Base-by-base conservation (phyloP, 2,888 invertebrate species). In the Gnatocerus cornutus region DNA sequence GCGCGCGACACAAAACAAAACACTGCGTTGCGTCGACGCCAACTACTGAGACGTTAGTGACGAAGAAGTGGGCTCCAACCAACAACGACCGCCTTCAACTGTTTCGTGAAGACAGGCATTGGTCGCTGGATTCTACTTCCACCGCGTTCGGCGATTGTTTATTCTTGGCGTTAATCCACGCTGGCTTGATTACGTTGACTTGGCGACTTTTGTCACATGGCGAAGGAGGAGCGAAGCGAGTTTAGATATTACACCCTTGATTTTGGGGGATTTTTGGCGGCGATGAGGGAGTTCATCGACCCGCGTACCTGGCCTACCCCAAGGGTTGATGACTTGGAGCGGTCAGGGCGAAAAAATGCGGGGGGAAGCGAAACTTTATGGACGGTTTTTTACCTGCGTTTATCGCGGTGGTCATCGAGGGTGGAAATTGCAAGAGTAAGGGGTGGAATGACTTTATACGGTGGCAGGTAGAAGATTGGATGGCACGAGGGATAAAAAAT, bases 111-210 rank as follows among this genome's bases (percentile, higher is more conserved):
- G 74, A 61, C 73, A 71, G 74, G 76, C 76, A 80, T 80, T 80
- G 80, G 80, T 75, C 75, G 77, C 71, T 58, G 71, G 61, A 64
- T 74, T 69, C 79, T 80, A 78, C 78, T 80, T 80, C 80, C 76
- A 78, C 79, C 74, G 55, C 29, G 48, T 41, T 41, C 63, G 50
- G 50, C 45, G 58, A 66, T 64, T 64, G 66, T 66, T 50, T 66
- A 66, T 66, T 66, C 48, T 66, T 65, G 13, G 48, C 50, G 63
- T 50, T 64, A 66, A 66, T 66, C 45, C 64, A 55, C 65, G 29
- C 30, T 37, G 48, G 55, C 27, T 56, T 65, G 65, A 65, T 65
- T 65, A 55, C 53, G 53, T 39, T 53, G 63, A 63, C 63, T 52
- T 52, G 37, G 21, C 56, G 30, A 41, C 45, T 66, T 65, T 66